These are phyloP conservation scores for Xiphophorus birchmanni DNA, from an alignment of 2,797 vertebrate genomes.

Conservation along the genomic window DNA sequence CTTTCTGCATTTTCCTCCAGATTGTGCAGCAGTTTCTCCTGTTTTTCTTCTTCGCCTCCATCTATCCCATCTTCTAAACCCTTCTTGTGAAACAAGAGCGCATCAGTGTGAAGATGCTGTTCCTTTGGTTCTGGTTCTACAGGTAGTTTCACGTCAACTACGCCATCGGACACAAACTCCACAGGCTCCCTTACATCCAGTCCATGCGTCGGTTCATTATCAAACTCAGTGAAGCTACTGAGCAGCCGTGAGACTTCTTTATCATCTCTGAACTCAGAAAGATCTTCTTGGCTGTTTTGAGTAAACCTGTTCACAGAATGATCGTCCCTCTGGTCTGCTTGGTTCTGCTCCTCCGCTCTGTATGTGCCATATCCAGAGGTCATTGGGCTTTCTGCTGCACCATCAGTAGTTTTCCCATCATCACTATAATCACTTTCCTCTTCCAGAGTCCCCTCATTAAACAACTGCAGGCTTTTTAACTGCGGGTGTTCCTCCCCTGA, in stretches of 20 bases:
- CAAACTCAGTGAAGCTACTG: constrained; percentile 22
- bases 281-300: constrained; percentile 53
- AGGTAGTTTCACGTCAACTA: not conserved
- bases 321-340: constrained; percentile 53
- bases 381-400: constrained; percentile 65
- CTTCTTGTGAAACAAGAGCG: not conserved
- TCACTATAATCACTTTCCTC: constrained; percentile 9
- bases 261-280: constrained; percentile 45
- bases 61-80: not conserved
- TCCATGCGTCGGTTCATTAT: not conserved
- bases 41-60: not conserved
- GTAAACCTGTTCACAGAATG: constrained; percentile 60
- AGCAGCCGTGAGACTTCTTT: constrained; percentile 42
- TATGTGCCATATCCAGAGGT: constrained; percentile 79
- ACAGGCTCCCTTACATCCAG: not conserved
- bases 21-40: not conserved
- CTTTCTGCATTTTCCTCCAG: not conserved
- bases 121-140: not conserved
- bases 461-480: not conserved
- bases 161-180: not conserved
- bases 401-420: constrained; percentile 28
- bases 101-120: too few relatives aligned
- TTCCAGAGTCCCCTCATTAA: constrained; percentile 6
- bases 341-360: constrained; percentile 65
- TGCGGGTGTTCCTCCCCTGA: constrained; percentile 15